Evolutionary conservation across 2,888 invertebrate species (phyloP), one percentile per base, ranked within the genome.

Genomic region (Graphium colonna): DNA sequence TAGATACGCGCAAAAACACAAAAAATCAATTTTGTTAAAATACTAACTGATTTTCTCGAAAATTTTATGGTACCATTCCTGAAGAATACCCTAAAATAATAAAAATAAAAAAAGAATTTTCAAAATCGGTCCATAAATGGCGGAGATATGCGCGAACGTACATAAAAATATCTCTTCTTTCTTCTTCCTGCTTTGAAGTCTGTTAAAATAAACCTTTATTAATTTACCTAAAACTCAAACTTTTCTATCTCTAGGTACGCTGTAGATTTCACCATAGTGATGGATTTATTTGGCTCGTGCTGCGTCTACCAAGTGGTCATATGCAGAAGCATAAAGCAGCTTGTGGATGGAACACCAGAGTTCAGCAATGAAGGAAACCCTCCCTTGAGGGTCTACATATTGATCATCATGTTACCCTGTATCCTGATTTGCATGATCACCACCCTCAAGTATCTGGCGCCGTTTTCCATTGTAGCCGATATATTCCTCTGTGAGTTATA

Each of bases 401-500:
- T 69, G 1, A 21, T 45, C 0, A 47, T 80, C 0, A 39, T 78
- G 1, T 0, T 77, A 0, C 81, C 82, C 0, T 73, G 70, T 33
- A 46, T 73, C 0, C 51, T 74, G 0, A 57, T 82, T 0, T 71
- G 71, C 33, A 75, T 79, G 76, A 71, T 79, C n/a, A 71, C 68
- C 0, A 58, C 66, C 0, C 28, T 81, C 18, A 80, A 80, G 53
- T 70, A 69, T 28, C 52, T 82, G 1, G 79, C 81, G 0, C 80
- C 80, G 1, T 79, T 82, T 31, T 77, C 80, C 0, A 57, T 81
- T 1, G 63, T 75, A 0, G 75, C 73, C 1, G 72, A 79, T 50
- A 2, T 66, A 0, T 72, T 74, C 47, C 67, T 79, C 0, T 12
- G 81, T 79, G 51, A 59, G 71, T 62, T 16, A n/a, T n/a, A n/a